phyloP scores from a whole-genome alignment of 2,113 vertebrate species.

The Nothobranchius kuhntae region DNA sequence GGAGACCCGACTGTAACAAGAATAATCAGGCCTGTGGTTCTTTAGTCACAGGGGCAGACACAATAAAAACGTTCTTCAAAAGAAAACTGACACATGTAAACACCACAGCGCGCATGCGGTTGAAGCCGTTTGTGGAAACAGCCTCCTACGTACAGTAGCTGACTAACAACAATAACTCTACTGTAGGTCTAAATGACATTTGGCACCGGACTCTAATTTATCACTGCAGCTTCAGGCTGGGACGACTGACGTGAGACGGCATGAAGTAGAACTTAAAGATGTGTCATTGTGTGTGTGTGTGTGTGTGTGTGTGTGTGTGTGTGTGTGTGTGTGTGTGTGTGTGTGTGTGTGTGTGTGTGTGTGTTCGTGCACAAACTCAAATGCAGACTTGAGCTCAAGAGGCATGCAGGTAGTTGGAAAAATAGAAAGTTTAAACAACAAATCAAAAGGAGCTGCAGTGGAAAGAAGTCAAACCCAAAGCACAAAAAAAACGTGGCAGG shows the following conservation, averaged over 20 bases:
- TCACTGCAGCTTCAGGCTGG: neutral
- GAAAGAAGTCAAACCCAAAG: neutral
- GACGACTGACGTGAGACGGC: conserved; percentile 5
- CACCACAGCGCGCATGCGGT: conserved; percentile 14
- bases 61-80: conserved; percentile 3
- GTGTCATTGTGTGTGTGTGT: neutral
- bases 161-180: conserved; percentile 32
- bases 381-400: neutral
- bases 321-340: too few relatives aligned
- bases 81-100: conserved; percentile 41
- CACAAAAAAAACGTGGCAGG: neutral
- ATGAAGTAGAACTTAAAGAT: neutral
- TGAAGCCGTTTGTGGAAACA: conserved; percentile 35
- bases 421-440: neutral
- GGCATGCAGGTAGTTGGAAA: neutral
- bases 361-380: neutral
- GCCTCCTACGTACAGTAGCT: conserved; percentile 32
- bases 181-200: conserved; percentile 24
- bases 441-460: neutral
- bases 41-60: conserved; percentile 1
- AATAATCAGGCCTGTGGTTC: conserved; percentile 14
- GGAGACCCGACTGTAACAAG: conserved; percentile 29
- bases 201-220: conserved; percentile 23
- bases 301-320: neutral
- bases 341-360: neutral